Base-by-base conservation (phyloP, 2,888 invertebrate species). In the Diabrotica balteata region DNA sequence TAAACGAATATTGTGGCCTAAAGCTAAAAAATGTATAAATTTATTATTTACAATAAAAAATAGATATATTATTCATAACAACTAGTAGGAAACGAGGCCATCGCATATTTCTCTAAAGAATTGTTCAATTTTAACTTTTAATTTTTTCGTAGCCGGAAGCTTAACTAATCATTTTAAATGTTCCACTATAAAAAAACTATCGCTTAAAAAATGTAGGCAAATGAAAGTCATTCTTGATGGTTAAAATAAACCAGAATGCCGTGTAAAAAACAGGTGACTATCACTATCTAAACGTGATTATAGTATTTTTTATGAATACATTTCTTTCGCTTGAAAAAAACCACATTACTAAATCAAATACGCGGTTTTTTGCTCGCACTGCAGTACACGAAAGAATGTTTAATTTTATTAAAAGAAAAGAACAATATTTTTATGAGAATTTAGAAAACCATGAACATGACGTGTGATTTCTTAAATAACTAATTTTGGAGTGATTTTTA, bases 161-260 rank as follows among this genome's bases (percentile, higher is more conserved):
- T 10, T 43, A 50, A 49, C 42, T 44, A 63, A 32, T 32, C 32
- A 32, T 32, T 32, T 32, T 32, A 32, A 32, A 32, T 32, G 32
- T 32, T 32, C 32, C 32, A 32, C 32, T 32, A 32, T 32, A 32
- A 32, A 52, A 51, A 63, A 63, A 63, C 46, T 17, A 57, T 63
- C 55, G 45, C 10, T 55, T 42, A 49, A 63, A 58, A 42, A 55
- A 68, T 63, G 59, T 59, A 54, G 68, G 63, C 55, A 64, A 68
- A 68, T 63, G 68, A 68, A 68, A 68, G 68, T 68, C 47, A 68
- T 63, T 51, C 22, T 63, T 57, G 42, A 9, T 9, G 50, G 42
- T 59, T 43, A 45, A 50, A 59, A 59, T 49, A 49, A 59, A 59
- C 42, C 49, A 32, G 50, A 11, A 54, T 42, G 32, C 42, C 10